Evolutionary conservation across 2,797 vertebrate species (phyloP).

Genomic region (Erithacus rubecula): DNA sequence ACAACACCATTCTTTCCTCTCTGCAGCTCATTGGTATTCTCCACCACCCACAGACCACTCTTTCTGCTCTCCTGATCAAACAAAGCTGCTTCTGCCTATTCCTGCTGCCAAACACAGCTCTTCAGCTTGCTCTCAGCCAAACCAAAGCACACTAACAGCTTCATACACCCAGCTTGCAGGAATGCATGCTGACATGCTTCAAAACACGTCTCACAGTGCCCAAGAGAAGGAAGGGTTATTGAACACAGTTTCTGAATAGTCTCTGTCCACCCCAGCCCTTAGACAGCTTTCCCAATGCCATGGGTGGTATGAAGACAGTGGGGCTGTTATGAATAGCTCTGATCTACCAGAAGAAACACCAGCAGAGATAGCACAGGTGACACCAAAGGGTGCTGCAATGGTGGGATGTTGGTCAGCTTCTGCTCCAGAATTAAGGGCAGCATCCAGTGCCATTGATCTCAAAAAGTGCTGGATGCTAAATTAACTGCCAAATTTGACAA

Average conservation of each 20-base stretch:
- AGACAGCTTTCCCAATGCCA: background rate
- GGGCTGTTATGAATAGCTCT: background rate
- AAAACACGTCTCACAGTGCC: rapidly evolving
- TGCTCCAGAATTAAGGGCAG: background rate
- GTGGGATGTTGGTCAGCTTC: background rate
- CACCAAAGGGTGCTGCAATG: background rate
- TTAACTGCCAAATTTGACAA: background rate
- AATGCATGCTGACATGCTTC: background rate
- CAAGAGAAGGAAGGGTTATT: background rate
- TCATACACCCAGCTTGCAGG: background rate
- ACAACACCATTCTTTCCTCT: background rate
- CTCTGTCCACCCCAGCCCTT: background rate
- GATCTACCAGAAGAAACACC: background rate
- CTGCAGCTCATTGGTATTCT: background rate
- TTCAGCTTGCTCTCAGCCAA: background rate
- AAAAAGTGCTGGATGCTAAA: background rate
- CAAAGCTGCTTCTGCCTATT: background rate
- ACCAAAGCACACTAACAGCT: background rate
- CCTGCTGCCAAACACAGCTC: background rate
- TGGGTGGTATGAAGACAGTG: rapidly evolving
- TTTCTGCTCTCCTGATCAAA: background rate
- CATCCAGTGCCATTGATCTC: background rate
- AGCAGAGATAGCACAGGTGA: background rate
- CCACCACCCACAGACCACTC: background rate
- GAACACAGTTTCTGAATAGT: background rate